A percentile compares a stretch with the other conserved stretches of the same genome.
phyloP scores from a whole-genome alignment of 2,888 invertebrate genomes.

The Mesoligia furuncula region DNA sequence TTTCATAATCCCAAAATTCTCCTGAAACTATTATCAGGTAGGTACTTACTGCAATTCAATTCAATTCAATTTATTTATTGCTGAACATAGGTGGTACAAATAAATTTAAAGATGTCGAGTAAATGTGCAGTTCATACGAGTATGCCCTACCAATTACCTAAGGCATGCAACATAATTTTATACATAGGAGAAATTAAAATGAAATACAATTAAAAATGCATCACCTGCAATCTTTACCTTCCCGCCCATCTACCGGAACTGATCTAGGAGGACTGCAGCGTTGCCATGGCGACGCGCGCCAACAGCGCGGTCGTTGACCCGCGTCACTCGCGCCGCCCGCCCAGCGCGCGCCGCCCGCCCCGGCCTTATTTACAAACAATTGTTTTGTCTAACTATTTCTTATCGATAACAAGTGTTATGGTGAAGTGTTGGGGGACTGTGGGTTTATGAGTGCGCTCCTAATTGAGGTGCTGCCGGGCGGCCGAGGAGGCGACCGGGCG shows the following conservation, averaged over 20 bases:
- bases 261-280: constrained; percentile 71
- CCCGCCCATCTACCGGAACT: constrained; percentile 25
- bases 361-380: constrained; percentile 74
- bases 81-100: no score
- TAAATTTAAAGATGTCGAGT: no score
- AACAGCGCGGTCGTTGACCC: constrained; percentile 77
- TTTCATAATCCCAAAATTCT: not conserved
- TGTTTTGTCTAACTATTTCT: constrained; percentile 62
- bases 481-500: not conserved
- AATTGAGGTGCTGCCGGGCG: constrained; percentile 44
- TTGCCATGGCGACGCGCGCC: constrained; percentile 77
- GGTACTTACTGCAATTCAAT: no score
- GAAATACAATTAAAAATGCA: no score
- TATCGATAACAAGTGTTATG: constrained; percentile 63
- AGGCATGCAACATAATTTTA: no score
- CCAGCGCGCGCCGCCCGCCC: constrained; percentile 74
- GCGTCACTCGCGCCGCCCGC: constrained; percentile 73
- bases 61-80: no score
- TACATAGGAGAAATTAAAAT: no score
- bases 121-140: no score
- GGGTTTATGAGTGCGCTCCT: constrained; percentile 23
- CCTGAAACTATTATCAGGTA: not conserved
- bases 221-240: constrained; percentile 18
- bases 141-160: no score
- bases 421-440: constrained; percentile 39